Percentiles rank a stretch among this genome's conserved stretches.
phyloP scores from a whole-genome alignment of 2,113 vertebrate species.

The Sturnira hondurensis region DNA sequence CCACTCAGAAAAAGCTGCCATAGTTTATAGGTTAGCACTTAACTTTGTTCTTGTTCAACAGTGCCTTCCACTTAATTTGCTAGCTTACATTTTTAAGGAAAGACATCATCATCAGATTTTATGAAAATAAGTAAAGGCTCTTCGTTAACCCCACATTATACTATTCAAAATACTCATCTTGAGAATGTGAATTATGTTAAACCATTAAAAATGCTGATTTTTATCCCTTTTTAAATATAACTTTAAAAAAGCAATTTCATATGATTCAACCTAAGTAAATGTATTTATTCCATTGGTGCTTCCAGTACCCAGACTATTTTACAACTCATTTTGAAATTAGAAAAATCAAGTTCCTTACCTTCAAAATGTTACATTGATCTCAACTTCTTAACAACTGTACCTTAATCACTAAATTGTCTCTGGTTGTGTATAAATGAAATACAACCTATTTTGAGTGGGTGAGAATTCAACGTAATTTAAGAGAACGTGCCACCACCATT shows the following conservation, averaged over 20 bases:
- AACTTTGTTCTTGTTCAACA: not conserved
- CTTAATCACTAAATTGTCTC: not conserved
- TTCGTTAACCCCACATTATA: not conserved
- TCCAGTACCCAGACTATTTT: not conserved
- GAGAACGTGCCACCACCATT: not conserved
- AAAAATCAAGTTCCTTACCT: slow-evolving; percentile 4
- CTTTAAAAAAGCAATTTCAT: not conserved
- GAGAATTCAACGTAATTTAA: not conserved
- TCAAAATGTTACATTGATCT: slow-evolving; percentile 22
- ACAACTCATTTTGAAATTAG: slow-evolving; percentile 21
- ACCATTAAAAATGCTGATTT: not conserved
- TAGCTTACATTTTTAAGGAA: not conserved
- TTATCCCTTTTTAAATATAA: not conserved
- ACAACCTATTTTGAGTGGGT: not conserved
- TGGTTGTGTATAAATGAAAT: not conserved
- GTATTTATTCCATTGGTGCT: not conserved
- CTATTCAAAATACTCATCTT: not conserved
- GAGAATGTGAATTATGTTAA: not conserved
- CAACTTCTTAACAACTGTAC: not conserved
- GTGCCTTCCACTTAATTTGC: not conserved
- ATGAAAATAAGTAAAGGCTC: not conserved
- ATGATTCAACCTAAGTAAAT: not conserved
- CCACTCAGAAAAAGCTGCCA: not conserved
- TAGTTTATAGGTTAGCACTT: not conserved
- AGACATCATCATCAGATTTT: not conserved